phyloP scores from a whole-genome alignment of 1,140 invertebrate genomes.

The Dendrolimus punctatus region DNA sequence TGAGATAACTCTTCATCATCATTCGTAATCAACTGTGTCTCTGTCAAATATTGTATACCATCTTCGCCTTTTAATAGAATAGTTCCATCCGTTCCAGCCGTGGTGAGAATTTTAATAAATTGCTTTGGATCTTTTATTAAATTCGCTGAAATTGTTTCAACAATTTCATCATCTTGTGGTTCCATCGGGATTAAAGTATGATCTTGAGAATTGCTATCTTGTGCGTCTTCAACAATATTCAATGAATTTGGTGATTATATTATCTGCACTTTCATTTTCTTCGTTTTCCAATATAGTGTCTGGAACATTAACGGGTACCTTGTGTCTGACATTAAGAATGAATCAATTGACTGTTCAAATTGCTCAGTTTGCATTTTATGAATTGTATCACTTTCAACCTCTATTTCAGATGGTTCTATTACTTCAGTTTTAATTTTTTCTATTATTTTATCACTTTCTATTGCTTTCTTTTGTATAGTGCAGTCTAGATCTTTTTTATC shows the following conservation, averaged over 20 bases:
- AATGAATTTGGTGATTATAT: slow-evolving; percentile 20
- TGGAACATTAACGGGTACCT: slow-evolving; percentile 46
- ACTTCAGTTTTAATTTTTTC: slow-evolving; percentile 2
- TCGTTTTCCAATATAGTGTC: slow-evolving; percentile 60
- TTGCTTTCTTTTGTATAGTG: no score
- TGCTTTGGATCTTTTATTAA: slow-evolving; percentile 27
- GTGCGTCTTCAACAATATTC: slow-evolving; percentile 27
- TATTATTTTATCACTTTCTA: neutral
- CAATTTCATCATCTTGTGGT: slow-evolving; percentile 16
- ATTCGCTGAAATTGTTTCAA: slow-evolving; percentile 15
- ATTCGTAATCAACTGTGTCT: slow-evolving; percentile 25
- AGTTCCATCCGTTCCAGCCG: slow-evolving; percentile 35
- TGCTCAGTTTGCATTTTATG: slow-evolving; percentile 6
- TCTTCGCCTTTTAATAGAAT: slow-evolving; percentile 43
- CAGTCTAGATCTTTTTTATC: slow-evolving; percentile 18
- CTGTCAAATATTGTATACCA: slow-evolving; percentile 42
- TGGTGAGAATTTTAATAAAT: slow-evolving; percentile 51
- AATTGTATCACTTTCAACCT: slow-evolving; percentile 10
- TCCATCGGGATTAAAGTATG: slow-evolving; percentile 13
- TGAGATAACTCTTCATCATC: slow-evolving; percentile 41
- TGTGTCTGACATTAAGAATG: slow-evolving; percentile 45
- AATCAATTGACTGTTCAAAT: slow-evolving; percentile 47
- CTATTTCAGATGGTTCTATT: slow-evolving; percentile 9
- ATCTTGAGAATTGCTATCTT: slow-evolving; percentile 27
- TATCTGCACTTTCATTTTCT: slow-evolving; percentile 38